phyloP scores from a whole-genome alignment of 2,797 vertebrate species.

The Lepus townsendii region DNA sequence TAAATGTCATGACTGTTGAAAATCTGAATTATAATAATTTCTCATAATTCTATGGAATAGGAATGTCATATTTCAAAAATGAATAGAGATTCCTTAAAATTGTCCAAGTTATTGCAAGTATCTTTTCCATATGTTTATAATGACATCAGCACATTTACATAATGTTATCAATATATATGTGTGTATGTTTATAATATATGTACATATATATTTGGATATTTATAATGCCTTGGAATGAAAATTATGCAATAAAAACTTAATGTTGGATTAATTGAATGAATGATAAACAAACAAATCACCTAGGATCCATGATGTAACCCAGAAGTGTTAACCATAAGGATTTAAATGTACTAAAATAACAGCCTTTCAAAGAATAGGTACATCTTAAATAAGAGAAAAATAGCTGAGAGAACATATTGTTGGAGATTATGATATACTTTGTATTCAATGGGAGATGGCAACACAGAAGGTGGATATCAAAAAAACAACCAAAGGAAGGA shows the following conservation, averaged over 20 bases:
- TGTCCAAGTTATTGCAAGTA: not conserved
- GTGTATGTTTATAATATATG: not conserved
- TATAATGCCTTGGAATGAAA: not conserved
- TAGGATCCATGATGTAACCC: not conserved
- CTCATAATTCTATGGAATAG: not conserved
- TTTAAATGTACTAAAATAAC: slow-evolving; percentile 45
- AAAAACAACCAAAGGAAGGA: slow-evolving; percentile 82
- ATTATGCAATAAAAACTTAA: not conserved
- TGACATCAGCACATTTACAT: not conserved
- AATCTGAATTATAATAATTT: slow-evolving; percentile 3
- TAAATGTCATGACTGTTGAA: not conserved
- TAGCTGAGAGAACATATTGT: slow-evolving; percentile 12
- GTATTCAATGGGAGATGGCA: not conserved
- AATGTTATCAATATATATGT: not conserved
- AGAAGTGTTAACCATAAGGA: not conserved
- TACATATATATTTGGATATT: not conserved
- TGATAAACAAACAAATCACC: not conserved
- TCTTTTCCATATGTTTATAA: slow-evolving; percentile 1
- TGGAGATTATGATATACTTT: not conserved
- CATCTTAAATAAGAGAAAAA: slow-evolving; percentile 40
- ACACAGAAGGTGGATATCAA: slow-evolving; percentile 65
- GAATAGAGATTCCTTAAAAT: not conserved
- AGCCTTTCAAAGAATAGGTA: not conserved
- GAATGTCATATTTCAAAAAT: not conserved
- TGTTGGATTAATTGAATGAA: not conserved